These are phyloP conservation scores for Wiebesia pumilae DNA, from an alignment of 1,140 invertebrate species.

Conservation along the genomic window DNA sequence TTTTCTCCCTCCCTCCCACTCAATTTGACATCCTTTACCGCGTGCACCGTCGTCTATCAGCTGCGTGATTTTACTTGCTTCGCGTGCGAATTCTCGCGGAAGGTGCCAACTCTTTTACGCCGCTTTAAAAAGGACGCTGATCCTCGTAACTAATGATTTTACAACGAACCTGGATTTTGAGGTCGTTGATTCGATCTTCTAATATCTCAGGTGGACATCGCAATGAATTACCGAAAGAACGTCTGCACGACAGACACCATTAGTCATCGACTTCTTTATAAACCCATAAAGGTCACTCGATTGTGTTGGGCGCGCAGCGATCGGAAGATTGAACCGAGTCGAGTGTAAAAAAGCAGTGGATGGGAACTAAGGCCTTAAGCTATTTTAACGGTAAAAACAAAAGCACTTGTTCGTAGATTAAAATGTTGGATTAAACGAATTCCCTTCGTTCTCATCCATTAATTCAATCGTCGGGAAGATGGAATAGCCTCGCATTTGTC, in stretches of 20 bases:
- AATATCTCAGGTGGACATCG: not conserved
- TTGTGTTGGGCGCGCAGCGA: not conserved
- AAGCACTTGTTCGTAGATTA: not conserved
- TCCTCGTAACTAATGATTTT: no score
- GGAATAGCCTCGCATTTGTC: not conserved
- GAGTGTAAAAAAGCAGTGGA: not conserved
- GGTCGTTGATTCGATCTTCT: not conserved
- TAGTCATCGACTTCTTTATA: not conserved
- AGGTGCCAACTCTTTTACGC: no score
- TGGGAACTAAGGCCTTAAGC: not conserved
- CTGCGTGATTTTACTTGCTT: no score
- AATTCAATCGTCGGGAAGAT: not conserved
- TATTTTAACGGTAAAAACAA: conserved; percentile 31
- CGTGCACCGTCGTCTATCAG: no score
- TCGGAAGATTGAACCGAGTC: not conserved
- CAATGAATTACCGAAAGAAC: not conserved
- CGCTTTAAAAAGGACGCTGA: no score
- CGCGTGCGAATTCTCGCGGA: no score
- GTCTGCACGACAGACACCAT: not conserved
- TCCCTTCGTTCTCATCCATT: not conserved
- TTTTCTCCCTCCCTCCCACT: not conserved
- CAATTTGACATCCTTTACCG: no score
- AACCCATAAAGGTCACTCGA: not conserved
- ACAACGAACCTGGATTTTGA: not conserved
- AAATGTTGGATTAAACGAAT: not conserved